These are phyloP conservation scores for Drosophila sproati DNA, from an alignment of 1,140 invertebrate genomes.

Conservation along the genomic window DNA sequence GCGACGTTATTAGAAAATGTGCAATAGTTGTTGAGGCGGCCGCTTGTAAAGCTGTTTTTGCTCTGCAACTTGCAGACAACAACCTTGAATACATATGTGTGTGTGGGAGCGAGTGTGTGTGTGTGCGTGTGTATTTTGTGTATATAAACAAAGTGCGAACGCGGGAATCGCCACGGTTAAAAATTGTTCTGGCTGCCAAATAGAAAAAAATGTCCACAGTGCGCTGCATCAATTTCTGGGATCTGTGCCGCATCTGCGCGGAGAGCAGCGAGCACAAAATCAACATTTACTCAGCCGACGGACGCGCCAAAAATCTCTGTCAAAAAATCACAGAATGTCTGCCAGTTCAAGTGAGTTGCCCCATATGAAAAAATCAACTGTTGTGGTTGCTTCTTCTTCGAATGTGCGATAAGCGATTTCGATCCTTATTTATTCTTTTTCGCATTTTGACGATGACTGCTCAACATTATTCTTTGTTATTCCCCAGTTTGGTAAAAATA, in stretches of 20 bases:
- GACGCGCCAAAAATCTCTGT: slow-evolving; percentile 87
- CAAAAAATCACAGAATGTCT: slow-evolving; percentile 88
- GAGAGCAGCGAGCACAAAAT: slow-evolving; percentile 88
- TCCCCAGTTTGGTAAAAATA: too few species aligned
- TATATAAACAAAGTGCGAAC: slow-evolving; percentile 47
- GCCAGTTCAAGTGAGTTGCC: slow-evolving; percentile 86
- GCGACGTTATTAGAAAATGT: slow-evolving; percentile 12
- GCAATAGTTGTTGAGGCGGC: slow-evolving; percentile 14
- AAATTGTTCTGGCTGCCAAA: neutral
- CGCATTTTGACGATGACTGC: too few species aligned
- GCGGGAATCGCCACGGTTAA: slow-evolving; percentile 19
- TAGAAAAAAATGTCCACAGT: slow-evolving; percentile 86
- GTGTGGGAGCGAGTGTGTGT: neutral
- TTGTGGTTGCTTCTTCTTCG: too few species aligned
- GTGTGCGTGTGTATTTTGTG: slow-evolving; percentile 23
- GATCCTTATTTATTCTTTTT: too few species aligned
- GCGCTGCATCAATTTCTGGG: slow-evolving; percentile 89
- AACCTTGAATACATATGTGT: slow-evolving; percentile 33
- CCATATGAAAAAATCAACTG: neutral
- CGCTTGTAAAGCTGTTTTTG: slow-evolving; percentile 14
- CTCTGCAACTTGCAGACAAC: slow-evolving; percentile 32
- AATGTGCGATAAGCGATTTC: too few species aligned
- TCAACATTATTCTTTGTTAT: too few species aligned
- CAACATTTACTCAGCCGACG: slow-evolving; percentile 89
- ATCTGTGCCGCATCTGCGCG: slow-evolving; percentile 89